Conservation (phyloP, 2,113 vertebrate species). For the Rhinolophus sinicus region DNA sequence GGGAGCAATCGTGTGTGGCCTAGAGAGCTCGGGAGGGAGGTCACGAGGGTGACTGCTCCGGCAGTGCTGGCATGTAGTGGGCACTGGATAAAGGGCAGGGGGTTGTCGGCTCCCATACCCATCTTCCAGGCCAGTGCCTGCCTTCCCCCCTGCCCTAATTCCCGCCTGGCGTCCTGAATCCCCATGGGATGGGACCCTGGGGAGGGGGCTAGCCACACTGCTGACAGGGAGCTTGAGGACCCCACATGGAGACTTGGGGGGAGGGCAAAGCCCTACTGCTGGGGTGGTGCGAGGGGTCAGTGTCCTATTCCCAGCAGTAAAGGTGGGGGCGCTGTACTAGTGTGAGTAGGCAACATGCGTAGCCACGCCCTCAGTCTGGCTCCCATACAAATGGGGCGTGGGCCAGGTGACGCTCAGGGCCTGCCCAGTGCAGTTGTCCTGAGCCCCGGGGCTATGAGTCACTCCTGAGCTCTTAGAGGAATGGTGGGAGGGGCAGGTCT, state of each 20-base stretch:
- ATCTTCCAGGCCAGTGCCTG: fast-evolving
- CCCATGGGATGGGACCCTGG: too few relatives aligned
- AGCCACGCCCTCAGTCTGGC: too few relatives aligned
- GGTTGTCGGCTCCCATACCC: fast-evolving
- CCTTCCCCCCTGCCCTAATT: not conserved
- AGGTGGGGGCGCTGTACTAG: fast-evolving
- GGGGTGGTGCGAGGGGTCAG: too few relatives aligned
- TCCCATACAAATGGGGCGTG: not conserved
- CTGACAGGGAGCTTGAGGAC: not conserved
- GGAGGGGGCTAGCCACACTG: too few relatives aligned
- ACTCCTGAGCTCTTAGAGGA: not conserved
- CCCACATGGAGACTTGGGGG: not conserved
- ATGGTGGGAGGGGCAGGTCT: not conserved
- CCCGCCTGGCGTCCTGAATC: not conserved
- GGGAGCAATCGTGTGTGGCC: not conserved
- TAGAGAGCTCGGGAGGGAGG: fast-evolving
- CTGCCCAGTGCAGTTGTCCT: fast-evolving
- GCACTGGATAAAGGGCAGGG: fast-evolving
- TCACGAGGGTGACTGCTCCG: fast-evolving
- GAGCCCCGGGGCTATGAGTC: not conserved
- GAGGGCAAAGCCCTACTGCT: fast-evolving
- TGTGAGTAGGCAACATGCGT: fast-evolving
- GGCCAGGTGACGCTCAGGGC: not conserved
- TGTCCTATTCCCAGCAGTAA: not conserved
- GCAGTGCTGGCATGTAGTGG: fast-evolving